These are phyloP conservation scores for Melanaphis sacchari DNA, from an alignment of 1,140 invertebrate species.

Conservation along the genomic window DNA sequence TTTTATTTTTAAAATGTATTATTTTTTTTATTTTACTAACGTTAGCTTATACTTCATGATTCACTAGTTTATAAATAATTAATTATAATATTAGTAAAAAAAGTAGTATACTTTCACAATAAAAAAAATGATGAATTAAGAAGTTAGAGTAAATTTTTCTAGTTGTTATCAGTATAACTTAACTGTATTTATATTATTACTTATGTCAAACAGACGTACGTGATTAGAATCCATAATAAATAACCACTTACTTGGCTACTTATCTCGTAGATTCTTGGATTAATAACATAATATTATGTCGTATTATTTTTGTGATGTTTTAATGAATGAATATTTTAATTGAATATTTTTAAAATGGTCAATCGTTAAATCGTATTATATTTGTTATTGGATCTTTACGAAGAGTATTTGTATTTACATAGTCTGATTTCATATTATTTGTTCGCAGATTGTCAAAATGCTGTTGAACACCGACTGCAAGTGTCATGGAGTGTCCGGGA, in stretches of 20 bases:
- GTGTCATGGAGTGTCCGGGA: constrained; percentile 95
- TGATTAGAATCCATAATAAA: background rate
- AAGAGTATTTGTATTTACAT: background rate
- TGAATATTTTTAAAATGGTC: too few species aligned
- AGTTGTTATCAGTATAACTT: background rate
- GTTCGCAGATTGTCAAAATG: constrained; percentile 81
- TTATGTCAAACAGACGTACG: background rate
- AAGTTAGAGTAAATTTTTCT: background rate
- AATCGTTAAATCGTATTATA: too few species aligned
- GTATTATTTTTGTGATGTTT: too few species aligned
- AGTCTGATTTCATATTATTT: background rate
- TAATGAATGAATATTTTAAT: too few species aligned
- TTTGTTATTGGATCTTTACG: background rate
- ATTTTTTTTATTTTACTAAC: background rate
- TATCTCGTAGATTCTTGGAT: background rate
- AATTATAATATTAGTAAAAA: background rate
- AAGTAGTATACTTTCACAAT: background rate
- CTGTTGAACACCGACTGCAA: constrained; percentile 87
- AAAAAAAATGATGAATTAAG: background rate
- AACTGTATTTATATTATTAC: background rate
- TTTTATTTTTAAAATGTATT: background rate
- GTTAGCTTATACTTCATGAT: background rate
- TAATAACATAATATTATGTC: too few species aligned
- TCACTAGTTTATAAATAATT: background rate
- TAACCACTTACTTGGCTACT: background rate